phyloP scores from a whole-genome alignment of 2,797 vertebrate species.

The Pterois miles region DNA sequence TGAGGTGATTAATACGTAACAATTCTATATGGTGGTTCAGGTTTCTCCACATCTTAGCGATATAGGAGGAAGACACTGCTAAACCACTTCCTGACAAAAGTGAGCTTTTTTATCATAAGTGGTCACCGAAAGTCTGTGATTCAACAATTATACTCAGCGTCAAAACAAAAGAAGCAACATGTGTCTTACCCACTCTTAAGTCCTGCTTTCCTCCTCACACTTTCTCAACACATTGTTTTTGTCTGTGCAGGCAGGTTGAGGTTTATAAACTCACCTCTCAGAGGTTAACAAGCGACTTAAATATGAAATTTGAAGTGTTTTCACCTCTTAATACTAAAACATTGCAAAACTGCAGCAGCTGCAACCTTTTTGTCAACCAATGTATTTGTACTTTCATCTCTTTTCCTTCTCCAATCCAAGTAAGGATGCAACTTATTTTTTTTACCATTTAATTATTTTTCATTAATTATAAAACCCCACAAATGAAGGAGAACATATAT shows the following conservation, averaged over 20 bases:
- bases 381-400: neutral
- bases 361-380: neutral
- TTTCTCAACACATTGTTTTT: neutral
- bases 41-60: neutral
- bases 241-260: neutral
- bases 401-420: neutral
- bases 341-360: too few species aligned
- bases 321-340: too few species aligned
- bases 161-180: neutral
- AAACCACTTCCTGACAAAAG: neutral
- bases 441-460: neutral
- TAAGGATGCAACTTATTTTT: accelerated
- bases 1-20: conserved; percentile 83
- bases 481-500: neutral
- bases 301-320: too few species aligned
- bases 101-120: neutral
- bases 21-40: neutral
- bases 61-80: neutral
- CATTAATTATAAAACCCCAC: accelerated
- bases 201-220: too few species aligned
- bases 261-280: too few species aligned
- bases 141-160: neutral
- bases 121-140: neutral
- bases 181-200: too few species aligned
- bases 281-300: too few species aligned